Percentiles rank a stretch among this genome's conserved stretches.
phyloP scores from a whole-genome alignment of 2,888 invertebrate species.

The Cremastinae sp. region DNA sequence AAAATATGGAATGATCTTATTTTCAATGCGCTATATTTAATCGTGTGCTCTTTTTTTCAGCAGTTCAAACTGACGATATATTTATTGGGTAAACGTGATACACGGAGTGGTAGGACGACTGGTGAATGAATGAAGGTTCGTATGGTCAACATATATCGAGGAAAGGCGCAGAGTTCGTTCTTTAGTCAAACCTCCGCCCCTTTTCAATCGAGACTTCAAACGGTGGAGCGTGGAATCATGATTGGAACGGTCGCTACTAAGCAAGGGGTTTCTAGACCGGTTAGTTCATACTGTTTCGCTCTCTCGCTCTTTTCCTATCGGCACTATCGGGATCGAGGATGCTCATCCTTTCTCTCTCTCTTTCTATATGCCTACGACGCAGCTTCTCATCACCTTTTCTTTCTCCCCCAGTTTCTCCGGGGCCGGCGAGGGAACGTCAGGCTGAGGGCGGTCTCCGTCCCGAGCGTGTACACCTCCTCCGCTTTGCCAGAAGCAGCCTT shows the following conservation, averaged over 20 bases:
- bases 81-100: not conserved
- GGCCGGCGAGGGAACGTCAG: conserved; percentile 52
- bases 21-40: not conserved
- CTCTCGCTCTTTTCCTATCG: conserved; percentile 65
- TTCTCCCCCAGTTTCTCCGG: conserved; percentile 26
- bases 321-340: conserved; percentile 50
- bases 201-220: conserved; percentile 81
- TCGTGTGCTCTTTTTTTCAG: no score
- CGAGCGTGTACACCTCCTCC: conserved; percentile 58
- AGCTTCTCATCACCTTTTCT: conserved; percentile 36
- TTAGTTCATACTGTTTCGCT: conserved; percentile 70
- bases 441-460: conserved; percentile 65
- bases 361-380: conserved; percentile 39
- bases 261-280: conserved; percentile 77
- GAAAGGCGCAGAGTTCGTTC: conserved; percentile 75
- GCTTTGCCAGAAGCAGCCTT: conserved; percentile 64
- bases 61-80: not conserved
- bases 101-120: no score
- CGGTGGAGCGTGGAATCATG: conserved; percentile 80
- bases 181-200: conserved; percentile 80
- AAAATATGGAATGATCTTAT: not conserved
- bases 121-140: conserved; percentile 45
- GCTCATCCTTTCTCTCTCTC: conserved; percentile 57
- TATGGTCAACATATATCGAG: no score
- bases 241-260: conserved; percentile 80